Percentiles rank a stretch among this genome's conserved stretches.
These are phyloP conservation scores for Struthio camelus DNA, from an alignment of 2,113 vertebrate species.

Conservation along the genomic window DNA sequence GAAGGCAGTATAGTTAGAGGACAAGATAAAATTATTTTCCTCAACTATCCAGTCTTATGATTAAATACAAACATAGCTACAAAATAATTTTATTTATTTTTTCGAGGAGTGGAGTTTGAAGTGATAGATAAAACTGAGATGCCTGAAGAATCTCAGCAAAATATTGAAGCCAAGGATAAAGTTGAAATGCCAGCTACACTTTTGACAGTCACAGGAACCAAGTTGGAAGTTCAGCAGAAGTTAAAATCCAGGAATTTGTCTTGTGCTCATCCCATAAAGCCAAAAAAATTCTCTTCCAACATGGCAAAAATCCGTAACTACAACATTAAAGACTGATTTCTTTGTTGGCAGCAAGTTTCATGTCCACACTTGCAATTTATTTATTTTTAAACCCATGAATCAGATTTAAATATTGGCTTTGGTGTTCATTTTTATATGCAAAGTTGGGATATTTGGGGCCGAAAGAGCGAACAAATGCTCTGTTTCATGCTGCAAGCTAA, in stretches of 20 bases:
- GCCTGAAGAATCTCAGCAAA: background rate
- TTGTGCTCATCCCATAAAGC: constrained; percentile 7
- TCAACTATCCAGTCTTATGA: background rate
- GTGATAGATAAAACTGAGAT: background rate
- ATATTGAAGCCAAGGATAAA: background rate
- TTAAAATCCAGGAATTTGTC: constrained; percentile 44
- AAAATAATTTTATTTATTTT: background rate
- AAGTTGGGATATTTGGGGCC: background rate
- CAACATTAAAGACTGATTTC: constrained; percentile 83
- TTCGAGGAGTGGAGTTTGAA: constrained; percentile 1
- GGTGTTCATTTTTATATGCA: background rate
- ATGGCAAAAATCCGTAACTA: constrained; percentile 85
- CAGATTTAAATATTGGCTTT: background rate
- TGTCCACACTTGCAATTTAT: background rate
- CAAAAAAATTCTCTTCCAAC: constrained; percentile 14
- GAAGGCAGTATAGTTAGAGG: background rate
- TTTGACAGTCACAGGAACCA: constrained; percentile 67
- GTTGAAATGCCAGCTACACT: background rate
- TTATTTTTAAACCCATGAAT: background rate
- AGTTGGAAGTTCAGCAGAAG: constrained; percentile 68
- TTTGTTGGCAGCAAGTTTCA: background rate
- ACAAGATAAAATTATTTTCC: background rate
- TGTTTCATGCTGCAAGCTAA: background rate
- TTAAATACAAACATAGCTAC: background rate
- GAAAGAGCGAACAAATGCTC: background rate